Percentiles rank a stretch among this genome's conserved stretches.
Conservation (phyloP, 1,140 invertebrate species). For the Hesperophylax magnus region DNA sequence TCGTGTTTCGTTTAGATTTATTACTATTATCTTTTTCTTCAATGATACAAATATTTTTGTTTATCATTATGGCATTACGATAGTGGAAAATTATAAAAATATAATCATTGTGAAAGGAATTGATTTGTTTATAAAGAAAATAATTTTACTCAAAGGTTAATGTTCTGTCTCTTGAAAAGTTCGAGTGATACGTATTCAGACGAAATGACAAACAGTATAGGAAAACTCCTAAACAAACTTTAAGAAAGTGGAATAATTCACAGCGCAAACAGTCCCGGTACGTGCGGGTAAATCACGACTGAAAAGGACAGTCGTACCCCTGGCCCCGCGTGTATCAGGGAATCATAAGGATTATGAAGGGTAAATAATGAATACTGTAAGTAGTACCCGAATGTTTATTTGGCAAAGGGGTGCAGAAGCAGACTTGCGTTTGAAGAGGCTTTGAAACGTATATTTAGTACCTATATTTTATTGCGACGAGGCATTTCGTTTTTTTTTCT, state of each 20-base stretch:
- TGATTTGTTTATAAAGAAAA: too few relatives aligned
- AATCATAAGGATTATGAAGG: slow-evolving; percentile 29
- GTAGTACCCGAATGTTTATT: slow-evolving; percentile 1
- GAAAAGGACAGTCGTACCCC: slow-evolving; percentile 31
- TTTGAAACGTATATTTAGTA: too few relatives aligned
- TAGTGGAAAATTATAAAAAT: too few relatives aligned
- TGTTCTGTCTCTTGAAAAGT: background rate
- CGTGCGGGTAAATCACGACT: slow-evolving; percentile 55
- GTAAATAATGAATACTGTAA: slow-evolving; percentile 28
- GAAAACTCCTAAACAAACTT: slow-evolving; percentile 56
- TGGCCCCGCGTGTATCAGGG: slow-evolving; percentile 1
- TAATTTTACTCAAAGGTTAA: background rate
- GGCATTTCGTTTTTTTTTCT: too few relatives aligned
- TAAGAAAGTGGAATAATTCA: slow-evolving; percentile 52
- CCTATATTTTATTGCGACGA: too few relatives aligned
- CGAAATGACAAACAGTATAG: slow-evolving; percentile 37
- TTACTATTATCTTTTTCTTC: too few relatives aligned
- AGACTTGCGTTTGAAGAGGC: too few relatives aligned
- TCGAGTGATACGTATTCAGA: slow-evolving; percentile 51
- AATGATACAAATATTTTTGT: too few relatives aligned
- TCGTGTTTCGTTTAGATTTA: too few relatives aligned
- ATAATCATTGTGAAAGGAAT: too few relatives aligned
- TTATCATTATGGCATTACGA: too few relatives aligned
- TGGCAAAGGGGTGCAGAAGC: background rate
- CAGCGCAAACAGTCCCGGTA: slow-evolving; percentile 55